phyloP scores from a whole-genome alignment of 1,140 invertebrate species.

The Brachionus koreanus region DNA sequence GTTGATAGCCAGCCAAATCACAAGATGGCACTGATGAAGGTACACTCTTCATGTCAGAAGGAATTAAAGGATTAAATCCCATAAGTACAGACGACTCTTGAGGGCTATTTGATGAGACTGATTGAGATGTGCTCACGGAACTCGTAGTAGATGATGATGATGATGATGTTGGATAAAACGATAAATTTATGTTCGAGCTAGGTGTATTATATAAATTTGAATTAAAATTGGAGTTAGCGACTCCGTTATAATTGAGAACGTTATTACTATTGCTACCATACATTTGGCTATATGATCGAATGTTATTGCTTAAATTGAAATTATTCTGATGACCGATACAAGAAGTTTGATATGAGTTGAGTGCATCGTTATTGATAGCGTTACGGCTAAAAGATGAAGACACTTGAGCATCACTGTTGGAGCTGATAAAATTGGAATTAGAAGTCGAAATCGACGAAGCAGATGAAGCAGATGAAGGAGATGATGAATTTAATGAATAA shows the following conservation, averaged over 20 bases:
- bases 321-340: neutral
- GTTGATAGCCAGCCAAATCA: neutral
- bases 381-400: neutral
- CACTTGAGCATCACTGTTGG: neutral
- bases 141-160: neutral
- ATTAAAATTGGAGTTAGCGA: neutral
- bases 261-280: neutral
- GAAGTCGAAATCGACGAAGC: neutral
- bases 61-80: neutral
- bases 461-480: conserved; percentile 22
- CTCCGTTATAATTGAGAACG: neutral
- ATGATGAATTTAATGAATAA: neutral
- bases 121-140: neutral
- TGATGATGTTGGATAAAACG: neutral
- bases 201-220: neutral
- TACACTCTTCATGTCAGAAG: neutral
- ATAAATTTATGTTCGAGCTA: neutral
- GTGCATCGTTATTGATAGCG: neutral
- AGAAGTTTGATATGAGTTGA: neutral
- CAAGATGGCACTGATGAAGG: neutral
- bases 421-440: neutral
- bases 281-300: neutral
- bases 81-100: neutral
- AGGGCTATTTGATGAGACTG: neutral
- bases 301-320: neutral